Evolutionary conservation across 1,140 invertebrate genomes (phyloP), one percentile per base, ranked within the genome.

Genomic region (Drosophila novamexicana): DNA sequence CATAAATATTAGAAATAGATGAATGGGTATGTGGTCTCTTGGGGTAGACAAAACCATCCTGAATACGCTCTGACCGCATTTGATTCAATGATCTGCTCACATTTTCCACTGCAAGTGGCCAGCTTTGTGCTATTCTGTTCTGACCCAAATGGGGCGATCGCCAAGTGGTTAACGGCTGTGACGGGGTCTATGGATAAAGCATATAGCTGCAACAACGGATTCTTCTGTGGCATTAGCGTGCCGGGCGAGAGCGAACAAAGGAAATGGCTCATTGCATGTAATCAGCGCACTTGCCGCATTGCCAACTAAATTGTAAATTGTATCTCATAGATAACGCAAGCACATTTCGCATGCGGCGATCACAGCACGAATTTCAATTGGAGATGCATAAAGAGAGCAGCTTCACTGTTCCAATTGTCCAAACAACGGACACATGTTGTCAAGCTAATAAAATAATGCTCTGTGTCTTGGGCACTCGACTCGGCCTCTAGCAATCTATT

Each of bases 251-350:
- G 52, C 22, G 22, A 49, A 69, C 59, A 74, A 71, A 84, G 77
- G 84, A 89, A 84, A 73, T 80, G 84, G 80, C 74, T 88, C 83
- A 88, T 89, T 89, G 84, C 80, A 68, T 72, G 72, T 84, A 89
- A 88, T 79, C 63, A 73, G 62, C 52, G 62, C 68, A 44, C 36
- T 61, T 76, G 53, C 61, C 49, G 63, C 57, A 67, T 63, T 65
- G 62, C 52, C 44, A 63, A 71, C 75, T 65, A 71, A 84, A 90
- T 81, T 82, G 82, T 82, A 86, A 84, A 90, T 86, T 82, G 82
- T 82, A 86, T 74, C 72, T 82, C 57, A 73, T 70, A 79, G 79
- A 86, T 86, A 74, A 40, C 34, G 57, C 50, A 50, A 29, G 50
- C 49, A 61, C 57, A 53, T 47, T 57, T 49, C 52, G 59, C 67